Evolutionary conservation across 23 tunicate genomes (phyloP).

Genomic region (Clavelina lepadiformis): DNA sequence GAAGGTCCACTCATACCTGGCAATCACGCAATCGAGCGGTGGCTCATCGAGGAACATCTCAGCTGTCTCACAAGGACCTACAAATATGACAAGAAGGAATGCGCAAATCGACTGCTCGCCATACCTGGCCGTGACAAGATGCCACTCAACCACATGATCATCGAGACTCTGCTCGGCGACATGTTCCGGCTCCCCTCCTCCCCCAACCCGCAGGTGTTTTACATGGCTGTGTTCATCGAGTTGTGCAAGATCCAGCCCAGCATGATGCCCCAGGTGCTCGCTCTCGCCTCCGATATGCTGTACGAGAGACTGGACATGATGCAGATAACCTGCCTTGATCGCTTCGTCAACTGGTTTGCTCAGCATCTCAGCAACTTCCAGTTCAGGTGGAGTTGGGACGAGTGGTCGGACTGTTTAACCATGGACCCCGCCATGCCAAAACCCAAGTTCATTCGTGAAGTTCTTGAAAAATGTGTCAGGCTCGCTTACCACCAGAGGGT

Average conservation of each 20-base stretch:
- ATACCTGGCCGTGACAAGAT: slow-evolving; percentile 61
- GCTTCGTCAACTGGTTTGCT: slow-evolving; percentile 96
- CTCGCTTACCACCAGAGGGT: slow-evolving; percentile 74
- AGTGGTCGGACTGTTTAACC: slow-evolving; percentile 83
- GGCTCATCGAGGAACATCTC: slow-evolving; percentile 86
- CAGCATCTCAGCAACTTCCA: slow-evolving; percentile 97
- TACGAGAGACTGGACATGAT: slow-evolving; percentile 89
- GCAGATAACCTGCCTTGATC: slow-evolving; percentile 79
- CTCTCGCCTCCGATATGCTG: slow-evolving; percentile 97
- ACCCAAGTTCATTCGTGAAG: slow-evolving; percentile 90
- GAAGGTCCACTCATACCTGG: slow-evolving; percentile 93
- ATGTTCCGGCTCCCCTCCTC: slow-evolving; percentile 80
- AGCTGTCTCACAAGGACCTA: slow-evolving; percentile 35
- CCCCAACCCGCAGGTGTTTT: slow-evolving; percentile 53
- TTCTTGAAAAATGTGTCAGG: slow-evolving; percentile 81
- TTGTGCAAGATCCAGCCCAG: slow-evolving; percentile 92
- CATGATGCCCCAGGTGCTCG: slow-evolving; percentile 96
- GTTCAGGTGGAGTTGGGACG: slow-evolving; percentile 99
- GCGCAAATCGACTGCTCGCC: slow-evolving; percentile 59
- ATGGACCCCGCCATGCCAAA: slow-evolving; percentile 54
- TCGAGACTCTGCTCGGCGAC: slow-evolving; percentile 78
- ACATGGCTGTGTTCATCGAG: slow-evolving; percentile 82
- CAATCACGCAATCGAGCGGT: slow-evolving; percentile 86
- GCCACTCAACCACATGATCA: slow-evolving; percentile 69
- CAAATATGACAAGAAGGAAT: slow-evolving; percentile 82